These are phyloP conservation scores for Saguinus midas DNA, from an alignment of 2,113 vertebrate species.

Conservation along the genomic window DNA sequence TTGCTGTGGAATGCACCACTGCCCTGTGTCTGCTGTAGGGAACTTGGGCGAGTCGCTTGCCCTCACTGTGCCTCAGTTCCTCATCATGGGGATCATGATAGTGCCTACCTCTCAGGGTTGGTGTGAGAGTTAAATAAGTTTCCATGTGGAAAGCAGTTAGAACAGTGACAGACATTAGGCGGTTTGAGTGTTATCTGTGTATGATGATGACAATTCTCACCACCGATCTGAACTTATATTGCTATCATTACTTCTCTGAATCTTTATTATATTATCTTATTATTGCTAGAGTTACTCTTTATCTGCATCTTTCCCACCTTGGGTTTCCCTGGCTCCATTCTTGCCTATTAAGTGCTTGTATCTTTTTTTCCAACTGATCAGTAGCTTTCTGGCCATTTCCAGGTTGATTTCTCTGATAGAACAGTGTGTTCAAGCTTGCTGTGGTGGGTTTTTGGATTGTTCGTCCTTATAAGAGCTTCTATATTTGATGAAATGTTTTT, in stretches of 20 bases:
- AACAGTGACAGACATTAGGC: neutral
- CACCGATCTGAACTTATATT: neutral
- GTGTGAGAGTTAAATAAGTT: neutral
- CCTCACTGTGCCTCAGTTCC: neutral
- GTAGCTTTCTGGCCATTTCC: neutral
- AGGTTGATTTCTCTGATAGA: neutral
- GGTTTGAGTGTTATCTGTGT: accelerated
- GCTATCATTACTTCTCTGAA: too few species aligned
- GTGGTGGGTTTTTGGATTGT: neutral
- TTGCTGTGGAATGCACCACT: accelerated
- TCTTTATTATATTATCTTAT: neutral
- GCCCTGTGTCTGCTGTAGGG: accelerated
- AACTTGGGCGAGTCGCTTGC: neutral
- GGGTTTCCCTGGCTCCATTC: neutral
- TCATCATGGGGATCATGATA: accelerated
- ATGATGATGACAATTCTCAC: accelerated
- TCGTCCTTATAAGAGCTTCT: neutral
- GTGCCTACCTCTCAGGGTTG: neutral
- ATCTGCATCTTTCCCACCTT: neutral
- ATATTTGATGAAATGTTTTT: neutral
- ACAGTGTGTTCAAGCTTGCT: too few species aligned
- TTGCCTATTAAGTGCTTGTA: neutral
- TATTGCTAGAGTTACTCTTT: accelerated
- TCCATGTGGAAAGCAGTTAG: neutral
- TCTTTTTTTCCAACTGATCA: neutral